Percentiles rank a stretch among this genome's conserved stretches.
phyloP scores from a whole-genome alignment of 2,888 invertebrate genomes.

The Clistopyga incitator region DNA sequence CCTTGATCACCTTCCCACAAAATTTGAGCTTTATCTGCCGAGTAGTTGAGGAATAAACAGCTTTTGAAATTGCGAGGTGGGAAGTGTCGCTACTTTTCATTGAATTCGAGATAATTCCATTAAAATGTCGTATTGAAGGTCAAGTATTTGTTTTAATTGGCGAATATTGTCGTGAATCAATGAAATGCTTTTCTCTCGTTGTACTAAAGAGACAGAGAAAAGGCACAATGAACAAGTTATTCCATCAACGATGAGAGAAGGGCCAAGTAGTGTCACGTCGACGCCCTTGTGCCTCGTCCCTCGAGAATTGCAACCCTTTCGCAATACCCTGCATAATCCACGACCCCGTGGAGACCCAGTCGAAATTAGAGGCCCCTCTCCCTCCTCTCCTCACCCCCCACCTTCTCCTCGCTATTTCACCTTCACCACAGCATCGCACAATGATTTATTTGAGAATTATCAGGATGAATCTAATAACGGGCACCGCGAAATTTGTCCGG shows the following conservation, averaged over 20 bases:
- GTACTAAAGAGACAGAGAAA: constrained; percentile 18
- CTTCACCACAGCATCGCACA: constrained; percentile 54
- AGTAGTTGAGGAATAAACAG: too few relatives aligned
- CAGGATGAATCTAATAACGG: constrained; percentile 82
- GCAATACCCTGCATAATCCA: constrained; percentile 79
- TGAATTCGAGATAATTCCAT: too few relatives aligned
- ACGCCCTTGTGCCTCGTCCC: constrained; percentile 75
- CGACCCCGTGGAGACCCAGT: constrained; percentile 79
- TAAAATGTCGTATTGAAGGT: too few relatives aligned
- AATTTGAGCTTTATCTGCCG: too few relatives aligned
- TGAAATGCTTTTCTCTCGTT: too few relatives aligned
- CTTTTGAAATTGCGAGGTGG: too few relatives aligned
- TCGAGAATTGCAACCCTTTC: constrained; percentile 82
- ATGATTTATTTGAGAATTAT: constrained; percentile 83
- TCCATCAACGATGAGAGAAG: constrained; percentile 72
- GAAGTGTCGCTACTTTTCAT: too few relatives aligned
- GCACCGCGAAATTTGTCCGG: constrained; percentile 77
- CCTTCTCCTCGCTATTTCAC: constrained; percentile 60
- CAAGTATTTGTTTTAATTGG: too few relatives aligned
- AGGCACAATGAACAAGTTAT: constrained; percentile 67
- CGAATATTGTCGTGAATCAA: too few relatives aligned
- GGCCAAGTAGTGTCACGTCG: constrained; percentile 79
- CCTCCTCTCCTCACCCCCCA: constrained; percentile 68
- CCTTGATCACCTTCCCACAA: too few relatives aligned
- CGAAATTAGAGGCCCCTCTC: constrained; percentile 80